Evolutionary conservation across 2,888 invertebrate species (phyloP).

Genomic region (Papilio demoleus): DNA sequence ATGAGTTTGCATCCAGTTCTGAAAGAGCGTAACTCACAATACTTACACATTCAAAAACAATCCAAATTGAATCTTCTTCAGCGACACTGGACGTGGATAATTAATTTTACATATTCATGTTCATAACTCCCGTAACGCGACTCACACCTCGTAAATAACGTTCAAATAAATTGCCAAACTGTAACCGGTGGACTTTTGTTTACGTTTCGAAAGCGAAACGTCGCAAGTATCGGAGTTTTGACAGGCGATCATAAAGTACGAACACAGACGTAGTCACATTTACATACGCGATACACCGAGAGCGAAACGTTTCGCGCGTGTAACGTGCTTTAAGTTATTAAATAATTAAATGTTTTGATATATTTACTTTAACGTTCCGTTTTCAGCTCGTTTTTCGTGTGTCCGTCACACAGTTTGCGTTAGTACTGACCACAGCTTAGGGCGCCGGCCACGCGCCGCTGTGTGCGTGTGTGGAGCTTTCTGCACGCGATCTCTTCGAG

Average conservation of each 20-base stretch:
- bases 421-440: constrained; percentile 83
- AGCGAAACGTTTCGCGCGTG: constrained; percentile 46
- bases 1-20: constrained; percentile 11
- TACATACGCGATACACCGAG: constrained; percentile 64
- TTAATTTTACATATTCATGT: constrained; percentile 78
- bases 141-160: constrained; percentile 71
- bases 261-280: constrained; percentile 74
- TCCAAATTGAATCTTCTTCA: constrained; percentile 65
- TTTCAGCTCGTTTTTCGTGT: constrained; percentile 83
- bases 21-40: constrained; percentile 46
- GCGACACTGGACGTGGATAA: constrained; percentile 67
- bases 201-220: constrained; percentile 80
- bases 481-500: constrained; percentile 80
- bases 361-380: constrained; percentile 73
- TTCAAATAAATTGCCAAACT: constrained; percentile 62
- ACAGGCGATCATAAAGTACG: constrained; percentile 79
- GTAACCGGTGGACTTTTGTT: constrained; percentile 74
- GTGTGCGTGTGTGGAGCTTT: constrained; percentile 82
- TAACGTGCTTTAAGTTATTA: constrained; percentile 53
- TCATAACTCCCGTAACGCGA: constrained; percentile 74
- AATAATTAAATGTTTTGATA: constrained; percentile 59
- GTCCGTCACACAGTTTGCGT: constrained; percentile 83
- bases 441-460: constrained; percentile 75
- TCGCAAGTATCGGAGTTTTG: constrained; percentile 80
- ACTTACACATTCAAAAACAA: constrained; percentile 79